Evolutionary conservation across 2,888 invertebrate genomes (phyloP).

Genomic region (Camptogramma bilineatum): DNA sequence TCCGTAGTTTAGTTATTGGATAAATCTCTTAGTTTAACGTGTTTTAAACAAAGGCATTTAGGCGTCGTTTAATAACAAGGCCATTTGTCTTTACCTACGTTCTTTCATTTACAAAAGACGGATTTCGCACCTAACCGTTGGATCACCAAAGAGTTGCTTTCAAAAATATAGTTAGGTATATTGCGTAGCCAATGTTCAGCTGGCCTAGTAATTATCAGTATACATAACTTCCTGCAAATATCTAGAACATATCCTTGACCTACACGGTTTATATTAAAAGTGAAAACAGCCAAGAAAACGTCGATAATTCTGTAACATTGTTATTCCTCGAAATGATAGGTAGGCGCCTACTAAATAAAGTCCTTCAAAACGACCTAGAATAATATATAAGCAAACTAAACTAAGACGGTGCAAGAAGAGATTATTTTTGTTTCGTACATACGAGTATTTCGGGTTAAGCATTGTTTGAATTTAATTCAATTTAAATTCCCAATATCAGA

Average conservation of each 20-base stretch:
- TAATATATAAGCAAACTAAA: not conserved
- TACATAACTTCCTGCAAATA: slow-evolving; percentile 4
- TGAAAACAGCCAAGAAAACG: slow-evolving; percentile 20
- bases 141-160: not conserved
- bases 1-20: too few species aligned
- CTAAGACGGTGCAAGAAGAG: not conserved
- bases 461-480: too few species aligned
- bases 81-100: too few species aligned
- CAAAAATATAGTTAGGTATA: not conserved
- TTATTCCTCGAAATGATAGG: slow-evolving; percentile 11
- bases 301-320: slow-evolving; percentile 22
- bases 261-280: slow-evolving; percentile 10
- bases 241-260: slow-evolving; percentile 19
- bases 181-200: not conserved
- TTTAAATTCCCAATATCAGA: not conserved
- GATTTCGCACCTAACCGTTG: not conserved
- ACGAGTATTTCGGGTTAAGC: not conserved
- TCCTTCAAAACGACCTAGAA: slow-evolving; percentile 1
- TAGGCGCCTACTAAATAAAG: slow-evolving; percentile 9
- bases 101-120: not conserved
- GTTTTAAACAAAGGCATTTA: too few species aligned
- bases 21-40: too few species aligned
- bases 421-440: not conserved
- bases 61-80: too few species aligned
- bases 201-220: not conserved